phyloP scores from a whole-genome alignment of 1,140 invertebrate genomes.

The Caligus rogercresseyi region DNA sequence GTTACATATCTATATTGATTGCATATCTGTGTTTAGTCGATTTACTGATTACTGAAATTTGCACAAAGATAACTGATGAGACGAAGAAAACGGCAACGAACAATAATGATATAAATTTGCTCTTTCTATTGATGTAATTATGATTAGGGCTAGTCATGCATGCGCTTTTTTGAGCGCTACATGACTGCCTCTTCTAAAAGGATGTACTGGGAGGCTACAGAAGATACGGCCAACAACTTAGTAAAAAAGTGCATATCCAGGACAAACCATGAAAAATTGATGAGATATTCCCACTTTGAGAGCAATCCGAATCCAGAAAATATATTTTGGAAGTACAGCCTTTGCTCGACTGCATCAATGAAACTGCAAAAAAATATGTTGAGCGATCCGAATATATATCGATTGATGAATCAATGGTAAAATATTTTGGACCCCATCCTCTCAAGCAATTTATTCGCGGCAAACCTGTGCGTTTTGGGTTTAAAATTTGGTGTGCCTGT shows the following conservation, averaged over 20 bases:
- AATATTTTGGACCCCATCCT: background rate
- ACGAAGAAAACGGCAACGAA: background rate
- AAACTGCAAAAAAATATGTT: background rate
- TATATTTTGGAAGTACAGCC: background rate
- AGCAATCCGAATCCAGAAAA: background rate
- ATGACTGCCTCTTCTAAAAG: background rate
- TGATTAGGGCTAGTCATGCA: background rate
- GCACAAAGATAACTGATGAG: background rate
- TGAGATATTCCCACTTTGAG: background rate
- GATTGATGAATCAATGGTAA: background rate
- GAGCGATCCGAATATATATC: background rate
- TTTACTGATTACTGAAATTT: no score
- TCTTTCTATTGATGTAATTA: background rate
- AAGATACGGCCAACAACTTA: background rate
- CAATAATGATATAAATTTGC: background rate
- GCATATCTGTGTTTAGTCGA: no score
- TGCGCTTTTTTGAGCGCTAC: background rate
- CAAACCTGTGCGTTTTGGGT: background rate
- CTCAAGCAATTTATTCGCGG: background rate
- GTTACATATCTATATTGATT: no score
- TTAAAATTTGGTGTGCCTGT: background rate
- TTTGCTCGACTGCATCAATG: background rate
- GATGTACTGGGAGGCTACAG: background rate
- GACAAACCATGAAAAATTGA: background rate
- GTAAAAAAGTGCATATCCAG: background rate